phyloP scores from a whole-genome alignment of 2,113 vertebrate species.

The Mobula hypostoma region DNA sequence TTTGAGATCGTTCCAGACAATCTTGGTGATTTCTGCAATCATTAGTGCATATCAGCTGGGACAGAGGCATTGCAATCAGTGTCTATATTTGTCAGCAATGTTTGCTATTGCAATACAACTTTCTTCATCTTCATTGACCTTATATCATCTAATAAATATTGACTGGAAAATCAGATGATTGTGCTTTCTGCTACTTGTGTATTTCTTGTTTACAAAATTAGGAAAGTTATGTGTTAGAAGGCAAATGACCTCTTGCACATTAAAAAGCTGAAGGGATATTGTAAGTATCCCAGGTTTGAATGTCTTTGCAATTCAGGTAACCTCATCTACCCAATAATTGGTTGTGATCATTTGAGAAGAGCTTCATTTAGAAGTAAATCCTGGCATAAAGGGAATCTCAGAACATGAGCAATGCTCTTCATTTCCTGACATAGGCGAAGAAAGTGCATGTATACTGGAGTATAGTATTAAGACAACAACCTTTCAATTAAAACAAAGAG shows the following conservation, averaged over 20 bases:
- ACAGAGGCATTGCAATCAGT: neutral
- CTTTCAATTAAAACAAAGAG: neutral
- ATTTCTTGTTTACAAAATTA: neutral
- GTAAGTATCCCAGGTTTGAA: neutral
- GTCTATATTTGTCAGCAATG: neutral
- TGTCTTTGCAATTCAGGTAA: neutral
- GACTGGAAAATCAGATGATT: neutral
- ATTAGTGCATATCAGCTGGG: neutral
- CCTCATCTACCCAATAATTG: neutral
- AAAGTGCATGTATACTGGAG: neutral
- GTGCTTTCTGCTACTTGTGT: neutral
- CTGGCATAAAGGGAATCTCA: neutral
- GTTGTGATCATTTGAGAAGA: neutral
- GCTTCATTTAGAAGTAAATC: neutral
- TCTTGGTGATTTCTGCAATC: neutral
- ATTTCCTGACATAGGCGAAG: neutral
- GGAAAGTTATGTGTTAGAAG: neutral
- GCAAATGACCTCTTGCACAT: neutral
- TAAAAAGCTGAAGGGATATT: neutral
- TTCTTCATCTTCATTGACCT: neutral
- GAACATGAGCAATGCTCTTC: neutral
- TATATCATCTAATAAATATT: neutral
- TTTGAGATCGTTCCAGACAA: neutral
- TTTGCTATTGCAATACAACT: neutral
- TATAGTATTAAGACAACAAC: neutral